Conservation (phyloP, 2,113 vertebrate species). For the Gobio gobio region DNA sequence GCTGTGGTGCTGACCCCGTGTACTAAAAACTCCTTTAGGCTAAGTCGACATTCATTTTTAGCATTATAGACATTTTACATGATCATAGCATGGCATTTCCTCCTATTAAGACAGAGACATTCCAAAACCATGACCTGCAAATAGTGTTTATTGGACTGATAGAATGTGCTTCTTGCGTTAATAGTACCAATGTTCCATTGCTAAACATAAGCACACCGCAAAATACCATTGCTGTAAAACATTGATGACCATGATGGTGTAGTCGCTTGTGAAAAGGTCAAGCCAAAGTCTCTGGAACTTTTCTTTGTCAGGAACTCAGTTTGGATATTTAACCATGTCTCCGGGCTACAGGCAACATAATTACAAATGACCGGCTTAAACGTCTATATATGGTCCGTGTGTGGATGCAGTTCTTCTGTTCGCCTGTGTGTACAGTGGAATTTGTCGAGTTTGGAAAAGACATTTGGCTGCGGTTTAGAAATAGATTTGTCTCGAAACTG, state of each 20-base stretch:
- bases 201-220: conserved; percentile 43
- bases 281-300: conserved; percentile 46
- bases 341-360: neutral
- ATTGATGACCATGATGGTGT: conserved; percentile 57
- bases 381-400: neutral
- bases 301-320: conserved; percentile 44
- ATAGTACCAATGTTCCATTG: conserved; percentile 9
- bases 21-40: too few species aligned
- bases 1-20: too few species aligned
- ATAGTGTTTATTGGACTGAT: neutral
- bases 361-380: conserved; percentile 28
- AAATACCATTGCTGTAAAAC: conserved; percentile 58
- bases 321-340: conserved; percentile 32
- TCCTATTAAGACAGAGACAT: neutral
- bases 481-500: neutral
- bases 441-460: neutral
- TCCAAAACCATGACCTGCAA: neutral
- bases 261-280: conserved; percentile 55
- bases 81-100: conserved; percentile 8
- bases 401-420: neutral
- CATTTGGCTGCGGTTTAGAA: neutral
- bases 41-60: neutral
- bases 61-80: neutral
- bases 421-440: neutral
- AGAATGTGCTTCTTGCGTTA: conserved; percentile 18